Evolutionary conservation across 1,140 invertebrate species (phyloP), one percentile per base, ranked within the genome.

Genomic region (Calosoma granatense): DNA sequence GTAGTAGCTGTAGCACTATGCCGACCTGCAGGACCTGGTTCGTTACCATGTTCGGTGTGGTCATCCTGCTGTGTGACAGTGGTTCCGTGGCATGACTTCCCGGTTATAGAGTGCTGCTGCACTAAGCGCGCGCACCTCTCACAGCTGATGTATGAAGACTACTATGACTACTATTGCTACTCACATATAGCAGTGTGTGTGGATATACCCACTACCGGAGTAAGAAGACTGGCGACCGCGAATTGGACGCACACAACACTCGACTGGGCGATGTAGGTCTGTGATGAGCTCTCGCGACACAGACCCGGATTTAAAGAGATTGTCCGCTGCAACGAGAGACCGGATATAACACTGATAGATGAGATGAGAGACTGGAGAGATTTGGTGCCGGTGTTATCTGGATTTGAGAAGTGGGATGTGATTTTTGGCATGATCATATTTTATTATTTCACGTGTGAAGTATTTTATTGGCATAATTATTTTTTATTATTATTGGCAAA

Each of bases 261-360:
- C 41, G 41, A 47, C 3, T 47, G 41, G 4, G 41, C 41, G 41
- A 47, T 47, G 41, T 47, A 47, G 41, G 41, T 47, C 41, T 47
- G 41, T 17, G 41, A 30, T 30, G 26, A 4, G 26, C 4, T 30
- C 26, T 30, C 4, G 26, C 14, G 6, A 6, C 14, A 30, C 26
- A 30, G 26, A n/a, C 26, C 14, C 26, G 4, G 6, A 30, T 6
- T 30, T 30, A 30, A 30, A 4, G 4, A 30, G 4, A 30, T 30
- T 6, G 4, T 6, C 26, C 26, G 4, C 14, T 14, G 26, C 14
- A 30, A 6, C 4, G 6, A 30, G 26, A 30, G 26, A 6, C 26
- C 26, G 26, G 26, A 14, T 4, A 30, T 30, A 30, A 30, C 14
- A 30, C 14, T 30, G n/a, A n/a, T n/a, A n/a, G 6, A 30, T 30